Conservation (phyloP, 2,113 vertebrate genomes). For the Eulemur rufifrons region DNA sequence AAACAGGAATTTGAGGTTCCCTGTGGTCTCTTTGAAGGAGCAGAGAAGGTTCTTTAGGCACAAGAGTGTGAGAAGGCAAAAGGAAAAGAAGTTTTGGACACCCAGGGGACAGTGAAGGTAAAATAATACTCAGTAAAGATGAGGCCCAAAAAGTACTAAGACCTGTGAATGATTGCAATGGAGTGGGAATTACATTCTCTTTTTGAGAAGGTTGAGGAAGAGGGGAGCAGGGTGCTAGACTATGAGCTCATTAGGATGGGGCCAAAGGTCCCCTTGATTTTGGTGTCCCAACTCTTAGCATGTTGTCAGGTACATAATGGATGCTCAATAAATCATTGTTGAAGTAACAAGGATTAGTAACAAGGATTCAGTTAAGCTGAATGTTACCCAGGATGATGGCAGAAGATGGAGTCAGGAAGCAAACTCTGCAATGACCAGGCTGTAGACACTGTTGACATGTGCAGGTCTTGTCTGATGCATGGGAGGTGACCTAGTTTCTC, state of each 20-base stretch:
- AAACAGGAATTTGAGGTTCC: neutral
- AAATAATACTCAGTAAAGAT: neutral
- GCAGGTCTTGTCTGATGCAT: neutral
- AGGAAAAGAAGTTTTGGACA: neutral
- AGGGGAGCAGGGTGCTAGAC: neutral
- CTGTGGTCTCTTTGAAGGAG: neutral
- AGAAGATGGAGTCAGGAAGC: neutral
- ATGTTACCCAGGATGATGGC: neutral
- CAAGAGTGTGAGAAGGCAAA: neutral
- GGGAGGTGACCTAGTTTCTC: conserved; percentile 25
- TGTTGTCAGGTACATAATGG: neutral
- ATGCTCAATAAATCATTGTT: neutral
- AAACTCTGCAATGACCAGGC: neutral
- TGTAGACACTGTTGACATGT: neutral
- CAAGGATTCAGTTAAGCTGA: neutral
- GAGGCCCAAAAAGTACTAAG: neutral
- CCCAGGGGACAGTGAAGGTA: neutral
- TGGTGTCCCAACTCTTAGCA: neutral
- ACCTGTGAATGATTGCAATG: neutral
- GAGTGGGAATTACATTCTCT: neutral
- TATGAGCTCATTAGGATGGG: neutral
- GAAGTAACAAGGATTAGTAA: neutral
- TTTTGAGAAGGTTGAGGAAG: neutral
- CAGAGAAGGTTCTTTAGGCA: neutral
- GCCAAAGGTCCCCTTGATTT: neutral